A percentile compares a stretch with the other conserved stretches of the same genome.
These are phyloP conservation scores for Desmophyllum pertusum DNA, from an alignment of 92 coral and sea anemone genomes.

Conservation along the genomic window DNA sequence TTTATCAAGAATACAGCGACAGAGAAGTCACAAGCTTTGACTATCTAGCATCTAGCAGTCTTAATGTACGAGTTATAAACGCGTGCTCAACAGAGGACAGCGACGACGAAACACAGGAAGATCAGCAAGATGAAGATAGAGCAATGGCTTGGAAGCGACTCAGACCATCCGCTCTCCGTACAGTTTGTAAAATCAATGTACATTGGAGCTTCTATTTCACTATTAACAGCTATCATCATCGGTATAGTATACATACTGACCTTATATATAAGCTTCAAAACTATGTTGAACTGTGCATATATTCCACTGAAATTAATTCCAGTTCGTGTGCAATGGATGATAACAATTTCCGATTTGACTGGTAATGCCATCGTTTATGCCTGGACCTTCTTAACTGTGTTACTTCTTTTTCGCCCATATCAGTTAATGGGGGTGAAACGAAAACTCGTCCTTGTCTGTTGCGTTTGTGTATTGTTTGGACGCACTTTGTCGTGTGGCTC, in stretches of 20 bases:
- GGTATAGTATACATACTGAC: background rate
- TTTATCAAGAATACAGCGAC: slow-evolving; percentile 37
- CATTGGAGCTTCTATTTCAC: slow-evolving; percentile 2
- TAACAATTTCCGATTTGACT: background rate
- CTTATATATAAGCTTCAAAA: background rate
- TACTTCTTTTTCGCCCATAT: slow-evolving; percentile 5
- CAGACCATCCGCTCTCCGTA: slow-evolving; percentile 19
- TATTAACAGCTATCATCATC: background rate
- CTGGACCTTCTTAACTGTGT: background rate
- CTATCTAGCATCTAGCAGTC: background rate
- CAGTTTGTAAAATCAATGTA: slow-evolving; percentile 20
- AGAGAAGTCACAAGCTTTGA: background rate
- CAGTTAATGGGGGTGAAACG: background rate
- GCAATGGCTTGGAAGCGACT: slow-evolving; percentile 35
- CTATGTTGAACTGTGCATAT: background rate
- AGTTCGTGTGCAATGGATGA: background rate
- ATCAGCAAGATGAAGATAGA: background rate
- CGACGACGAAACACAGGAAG: slow-evolving; percentile 6
- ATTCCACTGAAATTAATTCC: background rate
- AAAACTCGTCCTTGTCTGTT: background rate
- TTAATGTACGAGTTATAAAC: background rate
- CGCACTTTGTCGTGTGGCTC: background rate
- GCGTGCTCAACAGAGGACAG: background rate
- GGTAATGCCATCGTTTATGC: background rate
- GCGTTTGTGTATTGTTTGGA: background rate